phyloP scores from a whole-genome alignment of 2,113 vertebrate species.

The Apodemus sylvaticus region DNA sequence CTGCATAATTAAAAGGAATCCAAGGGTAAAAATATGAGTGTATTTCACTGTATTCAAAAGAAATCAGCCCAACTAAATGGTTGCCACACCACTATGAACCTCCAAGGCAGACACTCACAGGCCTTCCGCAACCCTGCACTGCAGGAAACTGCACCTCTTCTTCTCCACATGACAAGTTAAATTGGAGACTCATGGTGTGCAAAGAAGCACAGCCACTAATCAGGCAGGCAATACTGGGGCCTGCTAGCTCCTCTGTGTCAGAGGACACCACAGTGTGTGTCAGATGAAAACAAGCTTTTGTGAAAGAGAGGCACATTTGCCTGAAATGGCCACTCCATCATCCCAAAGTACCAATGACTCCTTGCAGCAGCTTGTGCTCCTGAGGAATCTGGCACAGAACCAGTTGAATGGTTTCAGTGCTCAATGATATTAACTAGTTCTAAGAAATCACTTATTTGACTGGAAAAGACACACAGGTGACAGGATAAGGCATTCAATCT shows the following conservation, averaged over 20 bases:
- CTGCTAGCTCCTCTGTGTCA: background rate
- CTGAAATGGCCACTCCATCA: constrained; percentile 6
- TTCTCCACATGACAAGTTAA: background rate
- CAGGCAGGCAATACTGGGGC: background rate
- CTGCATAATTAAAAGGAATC: background rate
- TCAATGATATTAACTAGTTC: constrained; percentile 14
- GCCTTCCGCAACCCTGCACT: background rate
- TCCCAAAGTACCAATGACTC: background rate
- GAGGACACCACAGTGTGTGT: background rate
- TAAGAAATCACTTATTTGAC: constrained; percentile 35
- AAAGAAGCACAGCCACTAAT: background rate
- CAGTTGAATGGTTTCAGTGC: background rate
- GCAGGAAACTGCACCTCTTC: background rate
- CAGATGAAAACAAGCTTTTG: background rate
- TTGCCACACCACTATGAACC: background rate
- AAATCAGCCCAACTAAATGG: background rate
- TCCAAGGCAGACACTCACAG: background rate
- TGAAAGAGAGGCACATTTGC: background rate
- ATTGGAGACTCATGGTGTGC: background rate
- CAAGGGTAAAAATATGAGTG: background rate
- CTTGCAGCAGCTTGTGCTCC: background rate
- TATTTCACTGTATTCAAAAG: background rate
- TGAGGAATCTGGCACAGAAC: background rate
- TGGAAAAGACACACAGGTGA: constrained; percentile 33
- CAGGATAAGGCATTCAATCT: background rate